Evolutionary conservation across 2,797 vertebrate species (phyloP), one percentile per base, ranked within the genome.

Genomic region (Onychomys arenicola): DNA sequence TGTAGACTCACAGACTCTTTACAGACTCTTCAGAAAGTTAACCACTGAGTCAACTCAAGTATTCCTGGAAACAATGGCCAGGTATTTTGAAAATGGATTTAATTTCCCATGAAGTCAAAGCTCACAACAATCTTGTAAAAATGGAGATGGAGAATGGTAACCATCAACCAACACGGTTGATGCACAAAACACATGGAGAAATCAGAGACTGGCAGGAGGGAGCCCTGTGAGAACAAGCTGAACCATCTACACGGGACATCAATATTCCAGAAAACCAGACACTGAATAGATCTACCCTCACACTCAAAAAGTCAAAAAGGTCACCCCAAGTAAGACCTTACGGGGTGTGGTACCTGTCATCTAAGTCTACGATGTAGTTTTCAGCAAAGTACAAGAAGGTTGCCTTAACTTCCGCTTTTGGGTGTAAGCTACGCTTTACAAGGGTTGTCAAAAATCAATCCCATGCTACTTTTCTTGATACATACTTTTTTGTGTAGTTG

Each of bases 181-280:
- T 4, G 29, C 63, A n/a, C 46, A 46, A 19, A 92, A 29, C 23
- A 17, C 17, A 32, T 1, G 1, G 43, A 40, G 23, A 34, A 27
- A 34, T 0, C 29, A 2, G n/a, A 99, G 99, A 99, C 99, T 98
- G 99, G 99, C 98, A 99, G 99, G 98, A 99, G 99, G 91, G 99
- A 98, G 99, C 99, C 93, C 99, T 16, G 23, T 27, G 40, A 14
- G 12, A 76, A 75, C 40, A 46, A 29, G 99, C 99, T 94, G 99
- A 99, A 96, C 99, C 99, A 97, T 99, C 99, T 97, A 99, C 99
- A 98, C 99, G 99, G 99, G 99, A 99, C 99, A 99, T 99, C 99
- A 99, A 99, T 98, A 99, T 99, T 96, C 99, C 99, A 97, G 99
- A 99, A 99, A 99, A 99, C 99, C 99, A 99, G 99, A 99, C 99